Base-by-base conservation (phyloP, 2,888 invertebrate genomes). In the Reticulitermes lucifugus region DNA sequence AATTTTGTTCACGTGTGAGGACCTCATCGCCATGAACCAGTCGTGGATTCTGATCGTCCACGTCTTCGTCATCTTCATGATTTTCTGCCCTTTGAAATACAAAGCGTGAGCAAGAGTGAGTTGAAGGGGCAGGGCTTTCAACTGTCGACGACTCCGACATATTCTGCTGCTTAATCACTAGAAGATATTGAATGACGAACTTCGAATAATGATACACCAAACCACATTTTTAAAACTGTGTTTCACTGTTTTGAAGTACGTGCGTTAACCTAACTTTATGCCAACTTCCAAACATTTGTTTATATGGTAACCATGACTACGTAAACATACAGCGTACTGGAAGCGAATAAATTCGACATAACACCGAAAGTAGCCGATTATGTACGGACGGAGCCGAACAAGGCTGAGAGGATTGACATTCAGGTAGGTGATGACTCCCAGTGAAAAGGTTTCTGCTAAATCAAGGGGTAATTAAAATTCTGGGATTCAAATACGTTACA, bases 351-450 rank as follows among this genome's bases (percentile, higher is more conserved):
- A 3, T n/a, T 22, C 81, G 81, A 81, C 51, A 4, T 25, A 10
- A n/a, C 12, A n/a, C 14, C 70, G 81, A 81, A 35, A 65, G 35
- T n/a, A 35, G 7, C 35, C 81, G 81, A 81, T n/a, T 0, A 3
- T 21, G 22, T 41, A n/a, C 81, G 81, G 41, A 29, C 12, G 65
- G 14, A 35, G 22, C 10, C 81, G 65, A 81, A 70, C 43, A 35
- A 65, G 29, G 35, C 43, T 70, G 81, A 81, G 41, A 70, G 65
- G 70, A 81, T 70, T 81, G 81, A 81, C 81, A 81, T 81, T 81
- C 81, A 81, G 81, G 70, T 81, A 81, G 81, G 81, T 81, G 81
- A 81, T 81, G 70, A 81, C 81, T 81, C 70, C 81, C 70, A 81
- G 43, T 65, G 70, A n/a, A 65, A 25, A 70, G 46, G 43, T 70